phyloP scores from a whole-genome alignment of 1,140 invertebrate genomes.

The Limonius californicus region DNA sequence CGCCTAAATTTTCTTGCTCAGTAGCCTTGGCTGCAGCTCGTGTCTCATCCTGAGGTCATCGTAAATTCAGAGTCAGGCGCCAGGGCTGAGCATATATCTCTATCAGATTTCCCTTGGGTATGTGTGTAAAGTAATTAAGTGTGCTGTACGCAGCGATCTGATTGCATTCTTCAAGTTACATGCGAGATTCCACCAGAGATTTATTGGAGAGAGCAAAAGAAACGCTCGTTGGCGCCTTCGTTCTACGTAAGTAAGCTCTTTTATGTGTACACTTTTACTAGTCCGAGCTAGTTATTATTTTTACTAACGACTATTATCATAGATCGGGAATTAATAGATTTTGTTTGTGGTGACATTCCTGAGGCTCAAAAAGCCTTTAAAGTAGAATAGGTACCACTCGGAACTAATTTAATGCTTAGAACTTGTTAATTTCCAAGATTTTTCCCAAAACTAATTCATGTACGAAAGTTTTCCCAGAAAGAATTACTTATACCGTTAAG shows the following conservation, averaged over 20 bases:
- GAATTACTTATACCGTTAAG: too few species aligned
- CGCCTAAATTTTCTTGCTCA: slow-evolving; percentile 24
- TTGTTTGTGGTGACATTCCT: too few species aligned
- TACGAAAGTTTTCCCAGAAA: too few species aligned
- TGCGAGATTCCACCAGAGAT: neutral
- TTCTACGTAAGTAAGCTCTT: neutral
- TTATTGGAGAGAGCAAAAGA: neutral
- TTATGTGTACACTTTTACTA: neutral
- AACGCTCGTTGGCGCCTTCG: neutral
- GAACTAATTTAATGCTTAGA: too few species aligned
- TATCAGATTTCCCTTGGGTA: slow-evolving; percentile 12
- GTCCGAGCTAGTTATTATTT: too few species aligned
- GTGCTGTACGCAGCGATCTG: neutral
- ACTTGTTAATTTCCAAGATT: too few species aligned
- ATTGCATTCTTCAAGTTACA: slow-evolving; percentile 14
- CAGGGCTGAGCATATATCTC: slow-evolving; percentile 1
- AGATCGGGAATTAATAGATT: too few species aligned
- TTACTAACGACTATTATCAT: too few species aligned
- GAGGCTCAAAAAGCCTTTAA: too few species aligned
- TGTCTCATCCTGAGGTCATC: slow-evolving; percentile 4
- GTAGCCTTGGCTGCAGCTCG: slow-evolving; percentile 15
- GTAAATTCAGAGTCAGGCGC: slow-evolving; percentile 16
- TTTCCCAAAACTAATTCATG: too few species aligned
- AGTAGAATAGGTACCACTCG: too few species aligned
- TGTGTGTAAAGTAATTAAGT: neutral